Evolutionary conservation across 2,888 invertebrate genomes (phyloP).

Genomic region (Lasius fuliginosus): DNA sequence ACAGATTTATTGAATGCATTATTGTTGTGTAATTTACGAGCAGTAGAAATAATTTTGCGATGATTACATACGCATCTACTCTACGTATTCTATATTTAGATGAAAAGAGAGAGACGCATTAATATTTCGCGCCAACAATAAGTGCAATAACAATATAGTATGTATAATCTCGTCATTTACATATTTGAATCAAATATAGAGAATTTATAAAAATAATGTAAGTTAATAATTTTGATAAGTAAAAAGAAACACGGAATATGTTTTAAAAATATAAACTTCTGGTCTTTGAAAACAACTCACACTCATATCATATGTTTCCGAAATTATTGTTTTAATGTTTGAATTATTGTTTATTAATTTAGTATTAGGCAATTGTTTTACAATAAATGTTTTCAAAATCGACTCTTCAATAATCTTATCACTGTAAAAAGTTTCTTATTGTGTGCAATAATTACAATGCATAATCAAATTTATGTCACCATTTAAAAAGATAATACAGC

Average conservation of each 20-base stretch:
- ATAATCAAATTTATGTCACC: background rate
- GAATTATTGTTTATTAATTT: background rate
- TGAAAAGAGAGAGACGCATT: background rate
- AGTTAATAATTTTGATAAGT: background rate
- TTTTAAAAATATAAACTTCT: background rate
- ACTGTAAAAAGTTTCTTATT: background rate
- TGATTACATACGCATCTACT: background rate
- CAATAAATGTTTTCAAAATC: background rate
- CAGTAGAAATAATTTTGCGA: background rate
- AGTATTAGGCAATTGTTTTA: background rate
- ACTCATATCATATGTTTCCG: background rate
- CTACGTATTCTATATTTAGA: background rate
- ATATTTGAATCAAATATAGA: background rate
- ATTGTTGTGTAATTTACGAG: background rate
- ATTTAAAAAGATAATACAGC: too few relatives aligned
- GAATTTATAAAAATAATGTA: background rate
- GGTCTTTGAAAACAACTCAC: background rate
- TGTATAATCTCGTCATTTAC: background rate
- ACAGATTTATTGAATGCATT: background rate
- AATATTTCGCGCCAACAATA: background rate
- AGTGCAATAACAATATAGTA: background rate
- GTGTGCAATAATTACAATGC: too few relatives aligned
- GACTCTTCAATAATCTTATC: background rate
- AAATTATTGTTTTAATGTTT: background rate
- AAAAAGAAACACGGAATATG: background rate